Base-by-base conservation (phyloP, 2,888 invertebrate species). In the Rhabditophanes sp. region DNA sequence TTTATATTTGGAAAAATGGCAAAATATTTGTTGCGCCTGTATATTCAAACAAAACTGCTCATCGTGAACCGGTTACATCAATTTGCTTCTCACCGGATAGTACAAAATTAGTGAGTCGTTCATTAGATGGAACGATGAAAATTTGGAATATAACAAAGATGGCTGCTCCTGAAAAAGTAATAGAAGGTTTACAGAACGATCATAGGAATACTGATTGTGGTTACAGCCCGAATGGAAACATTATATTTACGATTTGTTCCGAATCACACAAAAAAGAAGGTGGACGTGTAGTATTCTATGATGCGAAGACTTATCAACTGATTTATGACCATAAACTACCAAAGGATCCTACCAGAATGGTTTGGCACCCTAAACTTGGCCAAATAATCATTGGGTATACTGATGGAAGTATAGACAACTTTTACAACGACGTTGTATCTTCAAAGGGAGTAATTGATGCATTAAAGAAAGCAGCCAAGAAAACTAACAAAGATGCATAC, bases 331-430 rank as follows among this genome's bases (percentile, higher is more conserved):
- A 17, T 31, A 2, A 6, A 16, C 2, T 5, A 25, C 46, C 50
- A 8, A 53, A 70, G 65, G 70, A 71, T 47, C 77, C 84, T 0
- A 81, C 93, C 1, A 80, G 87, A 63, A 76, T 79, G 0, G 66
- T 81, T 1, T 96, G 96, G 96, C 93, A 96, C 69, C 82, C 93
- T 0, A 83, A 85, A 65, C 68, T 96, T n/a, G 93, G 96, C 65
- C 96, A 96, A 66, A 77, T 96, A 25, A 81, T 90, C 44, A 77
- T 83, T 0, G 82, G 87, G 0, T 81, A 82, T 50, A 84, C 84
- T 0, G 82, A 85, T 64, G 93, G 93, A 0, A 72, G 75, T 0
- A 78, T 85, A 0, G 82, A 83, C 56, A 78, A 85, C 34, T 84
- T 79, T 64, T 99, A 88, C 55, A 88, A 90, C 62, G n/a, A n/a